Evolutionary conservation across 2,888 invertebrate genomes (phyloP), one percentile per base, ranked within the genome.

Genomic region (Euproctis similis): DNA sequence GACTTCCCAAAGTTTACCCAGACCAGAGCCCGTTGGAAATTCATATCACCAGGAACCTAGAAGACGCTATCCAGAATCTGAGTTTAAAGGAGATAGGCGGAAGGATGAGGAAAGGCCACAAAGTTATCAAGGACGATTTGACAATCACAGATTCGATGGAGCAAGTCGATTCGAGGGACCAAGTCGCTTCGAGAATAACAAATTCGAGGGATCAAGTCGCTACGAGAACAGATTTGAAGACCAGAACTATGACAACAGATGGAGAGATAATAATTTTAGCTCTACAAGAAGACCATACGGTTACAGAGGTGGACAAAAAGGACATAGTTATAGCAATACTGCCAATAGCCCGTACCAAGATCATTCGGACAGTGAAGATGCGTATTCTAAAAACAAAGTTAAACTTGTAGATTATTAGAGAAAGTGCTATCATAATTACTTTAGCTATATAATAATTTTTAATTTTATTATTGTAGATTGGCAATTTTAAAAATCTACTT

Each of bases 391-490:
- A 42, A 70, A 45, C 31, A 76, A 69, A 61, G 65, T 81, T 3
- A 81, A 80, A 55, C 62, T 82, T 32, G 81, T 82, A 17, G 81
- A 82, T 57, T 82, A 82, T 49, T 81, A n/a, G n/a, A n/a, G n/a
- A n/a, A n/a, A n/a, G n/a, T n/a, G n/a, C n/a, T n/a, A n/a, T n/a
- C n/a, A n/a, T n/a, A n/a, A n/a, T n/a, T n/a, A n/a, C n/a, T n/a
- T n/a, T 4, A 14, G 14, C 6, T 6, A 14, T 14, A 14, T 14
- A 4, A 14, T 14, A 14, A 14, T 14, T 4, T 14, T 14, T 14
- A 4, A 14, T 14, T 14, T 6, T n/a, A n/a, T n/a, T n/a, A n/a
- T n/a, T n/a, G n/a, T n/a, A n/a, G n/a, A n/a, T n/a, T n/a, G n/a
- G n/a, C n/a, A n/a, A n/a, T n/a, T n/a, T n/a, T n/a, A n/a, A n/a